Conservation (phyloP, 2,888 invertebrate genomes). For the Oasisia sp. region DNA sequence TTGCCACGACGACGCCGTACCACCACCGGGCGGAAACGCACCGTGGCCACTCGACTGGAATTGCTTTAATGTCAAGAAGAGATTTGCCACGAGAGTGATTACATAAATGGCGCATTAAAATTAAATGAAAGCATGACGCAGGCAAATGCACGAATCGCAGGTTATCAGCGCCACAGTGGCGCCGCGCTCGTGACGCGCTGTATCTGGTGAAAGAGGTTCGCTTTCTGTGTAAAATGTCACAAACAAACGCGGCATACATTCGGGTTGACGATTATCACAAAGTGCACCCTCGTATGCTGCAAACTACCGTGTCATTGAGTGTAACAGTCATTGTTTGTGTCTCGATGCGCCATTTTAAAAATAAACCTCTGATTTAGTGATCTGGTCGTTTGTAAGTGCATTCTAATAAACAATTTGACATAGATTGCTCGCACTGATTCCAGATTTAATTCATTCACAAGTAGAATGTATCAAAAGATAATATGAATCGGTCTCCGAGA, state of each 20-base stretch:
- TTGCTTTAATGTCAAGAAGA: slow-evolving; percentile 17
- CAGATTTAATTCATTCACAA: background rate
- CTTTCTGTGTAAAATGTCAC: background rate
- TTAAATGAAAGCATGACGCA: slow-evolving; percentile 1
- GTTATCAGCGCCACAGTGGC: background rate
- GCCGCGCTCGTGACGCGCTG: background rate
- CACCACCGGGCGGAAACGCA: background rate
- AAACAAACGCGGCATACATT: background rate
- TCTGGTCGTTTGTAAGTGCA: background rate
- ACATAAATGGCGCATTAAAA: slow-evolving; percentile 13
- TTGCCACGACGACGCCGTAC: background rate
- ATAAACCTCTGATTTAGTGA: background rate
- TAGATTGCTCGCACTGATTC: background rate
- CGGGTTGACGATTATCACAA: background rate
- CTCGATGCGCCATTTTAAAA: background rate
- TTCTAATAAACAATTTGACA: background rate
- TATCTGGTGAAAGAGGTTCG: background rate
- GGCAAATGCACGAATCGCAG: background rate
- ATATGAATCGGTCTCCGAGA: background rate
- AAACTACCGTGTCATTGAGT: background rate
- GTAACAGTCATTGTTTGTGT: background rate
- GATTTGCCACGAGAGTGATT: slow-evolving; percentile 13
- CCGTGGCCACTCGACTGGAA: slow-evolving; percentile 17
- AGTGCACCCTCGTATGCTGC: background rate
- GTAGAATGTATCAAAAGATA: background rate